phyloP scores from a whole-genome alignment of 2,113 vertebrate genomes.

The Oenanthe oenanthe region DNA sequence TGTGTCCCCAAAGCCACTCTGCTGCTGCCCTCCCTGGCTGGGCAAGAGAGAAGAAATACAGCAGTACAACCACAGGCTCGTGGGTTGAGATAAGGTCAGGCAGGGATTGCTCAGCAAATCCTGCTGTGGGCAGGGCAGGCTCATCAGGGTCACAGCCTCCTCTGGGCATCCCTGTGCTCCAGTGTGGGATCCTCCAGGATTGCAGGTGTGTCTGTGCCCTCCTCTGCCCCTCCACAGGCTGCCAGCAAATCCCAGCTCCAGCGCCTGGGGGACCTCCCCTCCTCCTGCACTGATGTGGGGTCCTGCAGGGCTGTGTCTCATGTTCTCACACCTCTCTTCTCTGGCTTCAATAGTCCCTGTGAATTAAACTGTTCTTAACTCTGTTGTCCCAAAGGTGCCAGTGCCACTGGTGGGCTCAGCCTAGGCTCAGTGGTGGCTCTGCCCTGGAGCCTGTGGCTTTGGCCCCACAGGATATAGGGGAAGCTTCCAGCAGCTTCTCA shows the following conservation, averaged over 20 bases:
- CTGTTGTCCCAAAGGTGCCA: not conserved
- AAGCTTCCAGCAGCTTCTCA: not conserved
- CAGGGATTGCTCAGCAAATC: not conserved
- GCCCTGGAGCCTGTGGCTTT: not conserved
- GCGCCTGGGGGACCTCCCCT: not conserved
- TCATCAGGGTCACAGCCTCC: not conserved
- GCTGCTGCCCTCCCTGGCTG: not conserved
- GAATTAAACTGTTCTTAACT: accelerated
- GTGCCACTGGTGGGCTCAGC: not conserved
- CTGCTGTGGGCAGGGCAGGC: not conserved
- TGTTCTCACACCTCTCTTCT: not conserved
- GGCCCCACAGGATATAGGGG: accelerated
- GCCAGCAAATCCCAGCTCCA: not conserved
- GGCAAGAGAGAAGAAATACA: not conserved
- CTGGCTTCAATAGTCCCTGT: no score
- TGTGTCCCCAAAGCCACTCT: not conserved
- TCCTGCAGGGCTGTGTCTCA: not conserved
- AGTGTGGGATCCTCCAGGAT: not conserved
- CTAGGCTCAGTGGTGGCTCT: not conserved
- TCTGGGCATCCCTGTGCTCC: not conserved
- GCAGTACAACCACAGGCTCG: no score
- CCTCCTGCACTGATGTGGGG: not conserved
- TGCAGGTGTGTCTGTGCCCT: not conserved
- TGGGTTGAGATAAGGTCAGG: not conserved
- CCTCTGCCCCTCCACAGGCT: not conserved